Evolutionary conservation across 2,797 vertebrate genomes (phyloP).

Genomic region (Hoplostethus atlanticus): DNA sequence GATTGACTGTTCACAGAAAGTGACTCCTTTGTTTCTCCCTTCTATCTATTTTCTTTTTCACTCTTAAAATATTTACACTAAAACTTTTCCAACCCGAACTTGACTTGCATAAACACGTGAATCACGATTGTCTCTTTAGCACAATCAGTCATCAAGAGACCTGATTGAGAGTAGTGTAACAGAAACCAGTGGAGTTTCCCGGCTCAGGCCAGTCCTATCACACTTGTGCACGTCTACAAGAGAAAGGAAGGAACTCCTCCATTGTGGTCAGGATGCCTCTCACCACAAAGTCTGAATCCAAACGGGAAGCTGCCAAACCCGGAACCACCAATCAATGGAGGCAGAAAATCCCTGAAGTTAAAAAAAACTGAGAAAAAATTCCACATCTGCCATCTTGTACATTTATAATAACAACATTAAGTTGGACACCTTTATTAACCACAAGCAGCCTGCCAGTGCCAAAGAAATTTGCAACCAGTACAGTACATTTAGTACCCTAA

Average conservation of each 20-base stretch:
- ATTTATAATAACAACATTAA: no score
- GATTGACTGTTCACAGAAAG: background rate
- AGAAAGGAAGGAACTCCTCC: conserved; percentile 75
- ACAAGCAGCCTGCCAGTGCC: no score
- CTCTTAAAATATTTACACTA: conserved; percentile 25
- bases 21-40: conserved; percentile 1
- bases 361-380: conserved; percentile 32
- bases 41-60: background rate
- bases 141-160: background rate
- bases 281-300: conserved; percentile 53
- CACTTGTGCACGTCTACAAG: conserved; percentile 45
- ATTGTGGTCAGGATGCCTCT: conserved; percentile 66
- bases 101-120: conserved; percentile 49
- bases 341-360: conserved; percentile 46
- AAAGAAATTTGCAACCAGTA: no score
- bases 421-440: no score
- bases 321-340: conserved; percentile 55
- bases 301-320: conserved; percentile 55
- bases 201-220: conserved; percentile 16
- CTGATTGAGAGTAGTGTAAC: conserved; percentile 10
- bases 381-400: conserved; percentile 3
- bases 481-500: no score
- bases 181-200: conserved; percentile 67
- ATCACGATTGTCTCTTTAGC: conserved; percentile 12
- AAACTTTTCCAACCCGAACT: conserved; percentile 53